phyloP scores from a whole-genome alignment of 2,113 vertebrate species.

The Pelvicachromis taeniatus region DNA sequence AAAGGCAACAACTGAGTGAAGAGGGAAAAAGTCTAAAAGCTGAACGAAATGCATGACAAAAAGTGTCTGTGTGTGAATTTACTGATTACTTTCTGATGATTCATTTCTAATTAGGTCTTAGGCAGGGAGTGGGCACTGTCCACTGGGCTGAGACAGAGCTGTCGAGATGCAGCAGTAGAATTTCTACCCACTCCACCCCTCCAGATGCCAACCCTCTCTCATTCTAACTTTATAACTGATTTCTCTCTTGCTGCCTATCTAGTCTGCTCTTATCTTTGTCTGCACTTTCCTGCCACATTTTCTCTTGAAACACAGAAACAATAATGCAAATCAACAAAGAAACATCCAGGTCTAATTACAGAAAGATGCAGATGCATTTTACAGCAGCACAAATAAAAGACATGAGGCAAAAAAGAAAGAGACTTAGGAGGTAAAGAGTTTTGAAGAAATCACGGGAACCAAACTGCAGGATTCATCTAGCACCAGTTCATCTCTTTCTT shows the following conservation, averaged over 20 bases:
- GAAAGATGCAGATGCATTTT: background rate
- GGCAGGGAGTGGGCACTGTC: background rate
- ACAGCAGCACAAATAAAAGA: background rate
- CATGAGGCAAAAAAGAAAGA: background rate
- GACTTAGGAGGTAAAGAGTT: background rate
- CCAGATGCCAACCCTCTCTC: background rate
- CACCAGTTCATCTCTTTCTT: background rate
- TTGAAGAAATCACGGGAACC: background rate
- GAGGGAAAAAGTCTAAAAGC: background rate
- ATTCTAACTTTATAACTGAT: constrained; percentile 3
- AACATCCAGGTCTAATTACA: background rate
- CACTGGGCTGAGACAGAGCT: constrained; percentile 11
- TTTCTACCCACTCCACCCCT: constrained; percentile 4
- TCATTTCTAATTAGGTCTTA: constrained; percentile 29
- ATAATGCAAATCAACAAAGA: background rate
- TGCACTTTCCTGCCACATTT: background rate
- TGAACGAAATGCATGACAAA: background rate
- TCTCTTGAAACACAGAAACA: background rate
- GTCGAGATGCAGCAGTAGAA: background rate
- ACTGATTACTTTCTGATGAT: background rate
- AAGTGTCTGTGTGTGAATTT: background rate
- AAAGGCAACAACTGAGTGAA: background rate
- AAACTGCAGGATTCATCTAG: background rate
- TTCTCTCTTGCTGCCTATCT: background rate
- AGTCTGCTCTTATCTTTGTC: background rate